phyloP scores from a whole-genome alignment of 2,888 invertebrate species.

The Cerastis rubricosa region DNA sequence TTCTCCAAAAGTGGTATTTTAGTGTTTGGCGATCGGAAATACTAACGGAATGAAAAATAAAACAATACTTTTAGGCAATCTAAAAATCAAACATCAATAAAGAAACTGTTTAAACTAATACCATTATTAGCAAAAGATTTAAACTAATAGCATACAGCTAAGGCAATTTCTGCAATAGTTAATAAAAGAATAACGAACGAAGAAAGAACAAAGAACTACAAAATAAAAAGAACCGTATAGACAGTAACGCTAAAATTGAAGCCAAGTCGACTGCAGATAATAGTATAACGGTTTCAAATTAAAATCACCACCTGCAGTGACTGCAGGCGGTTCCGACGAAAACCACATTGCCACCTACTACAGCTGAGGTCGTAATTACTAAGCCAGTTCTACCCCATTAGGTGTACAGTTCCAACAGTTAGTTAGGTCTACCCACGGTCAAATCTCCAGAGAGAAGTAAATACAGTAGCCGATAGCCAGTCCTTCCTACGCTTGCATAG shows the following conservation, averaged over 20 bases:
- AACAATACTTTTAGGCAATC: not conserved
- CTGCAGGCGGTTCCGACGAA: conserved; percentile 29
- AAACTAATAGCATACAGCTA: not conserved
- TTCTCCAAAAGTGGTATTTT: conserved; percentile 6
- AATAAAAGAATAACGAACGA: not conserved
- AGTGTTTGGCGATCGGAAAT: not conserved
- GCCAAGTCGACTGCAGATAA: conserved; percentile 1
- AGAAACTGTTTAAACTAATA: not conserved
- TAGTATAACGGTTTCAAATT: conserved; percentile 40
- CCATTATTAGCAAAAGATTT: not conserved
- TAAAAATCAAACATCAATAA: not conserved
- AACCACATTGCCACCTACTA: conserved; percentile 57
- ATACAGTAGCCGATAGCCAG: conserved; percentile 43
- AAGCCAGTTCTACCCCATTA: conserved; percentile 48
- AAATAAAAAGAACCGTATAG: not conserved
- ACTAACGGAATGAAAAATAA: not conserved
- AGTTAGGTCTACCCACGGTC: conserved; percentile 42
- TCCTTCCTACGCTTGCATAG: conserved; percentile 32
- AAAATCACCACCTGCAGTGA: conserved; percentile 26
- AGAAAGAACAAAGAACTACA: not conserved
- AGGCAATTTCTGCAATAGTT: too few species aligned
- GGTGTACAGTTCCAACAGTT: conserved; percentile 51
- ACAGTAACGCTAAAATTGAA: conserved; percentile 11
- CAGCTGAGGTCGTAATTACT: conserved; percentile 48
- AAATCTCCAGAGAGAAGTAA: conserved; percentile 23